Conservation (phyloP, 2,888 invertebrate genomes). For the Cheilosia impressa region DNA sequence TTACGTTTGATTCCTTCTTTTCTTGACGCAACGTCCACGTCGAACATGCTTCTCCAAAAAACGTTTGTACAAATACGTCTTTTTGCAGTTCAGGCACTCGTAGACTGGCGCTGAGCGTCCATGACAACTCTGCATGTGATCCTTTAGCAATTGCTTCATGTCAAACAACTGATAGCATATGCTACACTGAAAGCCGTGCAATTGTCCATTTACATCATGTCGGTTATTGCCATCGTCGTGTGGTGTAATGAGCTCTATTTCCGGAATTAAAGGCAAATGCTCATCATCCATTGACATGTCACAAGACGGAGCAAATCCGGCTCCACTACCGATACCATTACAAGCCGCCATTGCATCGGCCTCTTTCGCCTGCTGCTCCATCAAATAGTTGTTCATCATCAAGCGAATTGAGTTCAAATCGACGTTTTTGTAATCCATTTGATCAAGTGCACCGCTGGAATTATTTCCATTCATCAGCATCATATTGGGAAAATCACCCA, state of each 20-base stretch:
- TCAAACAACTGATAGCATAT: conserved; percentile 82
- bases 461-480: conserved; percentile 60
- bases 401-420: conserved; percentile 81
- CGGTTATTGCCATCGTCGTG: conserved; percentile 78
- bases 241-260: conserved; percentile 82
- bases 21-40: conserved; percentile 82
- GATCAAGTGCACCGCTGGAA: conserved; percentile 16
- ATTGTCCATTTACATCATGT: conserved; percentile 39
- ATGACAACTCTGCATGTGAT: conserved; percentile 82
- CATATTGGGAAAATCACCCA: conserved; percentile 16
- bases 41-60: conserved; percentile 83
- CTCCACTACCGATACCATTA: conserved; percentile 74
- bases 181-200: conserved; percentile 81
- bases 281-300: conserved; percentile 78
- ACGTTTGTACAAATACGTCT: conserved; percentile 83
- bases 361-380: conserved; percentile 81
- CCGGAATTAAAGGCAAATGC: conserved; percentile 82
- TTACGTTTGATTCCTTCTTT: conserved; percentile 83
- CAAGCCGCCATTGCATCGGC: conserved; percentile 77
- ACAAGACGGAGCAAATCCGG: conserved; percentile 12
- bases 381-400: conserved; percentile 81
- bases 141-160: conserved; percentile 82
- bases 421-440: conserved; percentile 69
- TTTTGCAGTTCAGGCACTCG: conserved; percentile 83
- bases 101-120: conserved; percentile 82